Evolutionary conservation across 2,113 vertebrate species (phyloP), one percentile per base, ranked within the genome.

Genomic region (Gorsachius goisagi): DNA sequence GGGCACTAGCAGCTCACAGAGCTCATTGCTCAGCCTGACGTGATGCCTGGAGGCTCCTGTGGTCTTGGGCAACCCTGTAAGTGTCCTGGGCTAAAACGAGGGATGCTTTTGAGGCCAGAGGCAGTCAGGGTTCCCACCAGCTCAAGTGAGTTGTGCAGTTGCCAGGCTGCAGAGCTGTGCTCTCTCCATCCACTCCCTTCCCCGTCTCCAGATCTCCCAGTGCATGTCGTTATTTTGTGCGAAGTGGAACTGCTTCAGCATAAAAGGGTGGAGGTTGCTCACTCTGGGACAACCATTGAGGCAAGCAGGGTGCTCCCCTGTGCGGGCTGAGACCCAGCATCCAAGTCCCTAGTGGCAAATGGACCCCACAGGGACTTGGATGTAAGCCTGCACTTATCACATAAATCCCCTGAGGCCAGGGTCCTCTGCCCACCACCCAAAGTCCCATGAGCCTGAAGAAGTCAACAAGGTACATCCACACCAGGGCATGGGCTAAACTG

Each of bases 261-360:
- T 21, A 21, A 24, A 74, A 32, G 33, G 15, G 10, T 59, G 44
- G n/a, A n/a, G 7, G 3, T 12, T 15, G 9, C 20, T 84, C 3
- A 9, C 20, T 21, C 35, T 47, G 60, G 58, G 35, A 30, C 20
- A 15, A 3, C 11, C 47, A 69, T 33, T 13, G 47, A 32, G 68
- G 63, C 41, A 16, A 58, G 26, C 59, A 47, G 52, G 4, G 13
- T 55, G 44, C 9, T 28, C 66, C 53, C 27, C 44, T 44, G 63
- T 11, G 41, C 63, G 1, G 37, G 26, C 58, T 12, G 50, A 63
- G 8, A 33, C 13, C 11, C 7, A 22, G 6, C 33, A 7, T 22
- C 37, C 32, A 8, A 41, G 58, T 68, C 28, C 19, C 33, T 0
- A 0, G 0, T 32, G 64, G 71, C 28, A 17, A 9, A 22, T 2